Conservation (phyloP, 1,140 invertebrate genomes). For the Drosophila eugracilis region DNA sequence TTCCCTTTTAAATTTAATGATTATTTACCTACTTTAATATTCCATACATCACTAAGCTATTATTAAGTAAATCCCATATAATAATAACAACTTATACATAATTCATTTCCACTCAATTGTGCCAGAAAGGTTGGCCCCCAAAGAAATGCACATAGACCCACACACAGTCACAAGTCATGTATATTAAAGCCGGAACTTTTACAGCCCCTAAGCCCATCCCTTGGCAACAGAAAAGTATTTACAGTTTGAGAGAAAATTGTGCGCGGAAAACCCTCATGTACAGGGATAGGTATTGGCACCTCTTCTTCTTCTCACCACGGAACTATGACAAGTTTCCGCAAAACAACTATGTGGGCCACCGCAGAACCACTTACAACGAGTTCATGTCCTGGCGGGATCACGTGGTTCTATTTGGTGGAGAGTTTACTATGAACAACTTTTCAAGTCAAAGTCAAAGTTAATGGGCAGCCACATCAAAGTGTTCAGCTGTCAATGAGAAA, state of each 20-base stretch:
- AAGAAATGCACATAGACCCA: neutral
- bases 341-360: conserved; percentile 19
- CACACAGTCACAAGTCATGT: neutral
- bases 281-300: neutral
- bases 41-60: conserved; percentile 3
- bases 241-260: conserved; percentile 55
- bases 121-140: conserved; percentile 10
- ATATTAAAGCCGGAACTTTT: conserved; percentile 37
- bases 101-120: conserved; percentile 37
- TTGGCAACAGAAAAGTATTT: conserved; percentile 61
- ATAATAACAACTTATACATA: conserved; percentile 39
- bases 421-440: conserved; percentile 17
- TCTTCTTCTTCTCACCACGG: neutral
- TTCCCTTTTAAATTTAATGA: neutral
- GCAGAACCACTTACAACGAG: neutral
- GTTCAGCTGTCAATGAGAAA: conserved; percentile 46
- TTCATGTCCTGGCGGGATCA: conserved; percentile 17
- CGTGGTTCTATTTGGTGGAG: conserved; percentile 38
- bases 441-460: conserved; percentile 25
- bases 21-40: conserved; percentile 7
- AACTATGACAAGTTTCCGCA: conserved; percentile 50
- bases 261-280: conserved; percentile 61
- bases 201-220: conserved; percentile 38
- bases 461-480: conserved; percentile 28
- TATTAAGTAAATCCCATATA: conserved; percentile 24